Base-by-base conservation (phyloP, 2,113 vertebrate species). In the Nesoenas mayeri region DNA sequence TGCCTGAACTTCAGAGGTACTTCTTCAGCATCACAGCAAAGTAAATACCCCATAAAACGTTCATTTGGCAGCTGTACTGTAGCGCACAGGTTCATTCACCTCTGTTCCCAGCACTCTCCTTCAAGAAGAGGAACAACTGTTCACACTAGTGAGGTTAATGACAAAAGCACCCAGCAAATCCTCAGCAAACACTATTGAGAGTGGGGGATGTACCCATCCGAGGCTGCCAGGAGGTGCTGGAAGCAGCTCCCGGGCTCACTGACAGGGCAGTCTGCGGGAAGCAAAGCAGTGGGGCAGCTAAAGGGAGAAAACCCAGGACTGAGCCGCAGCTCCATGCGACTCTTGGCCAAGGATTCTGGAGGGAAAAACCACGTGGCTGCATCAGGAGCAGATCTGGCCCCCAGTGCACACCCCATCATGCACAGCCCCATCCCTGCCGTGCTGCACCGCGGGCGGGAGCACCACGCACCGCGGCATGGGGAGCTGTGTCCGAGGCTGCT, bases 361-460 rank as follows among this genome's bases (percentile, higher is more conserved):
- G 50, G 48, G 19, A 69, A 65, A 73, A 58, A 1, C 26, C 38
- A 29, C 0, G 0, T 1, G 40, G 11, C 17, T 48, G n/a, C 29
- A 34, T 7, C 9, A 26, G 64, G 38, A 1, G 0, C 0, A 4
- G 61, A 8, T 36, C 47, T 1, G 2, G 21, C 7, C 15, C 28
- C 18, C 36, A 15, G 44, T 2, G 2, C 29, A 25, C 19, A 5
- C 22, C 75, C 26, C 34, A 9, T 28, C 5, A 1, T 44, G 25
- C 58, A 34, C 2, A 70, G 51, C 32, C 40, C 21, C 13, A 18
- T 22, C 58, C 66, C 57, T 53, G 51, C 13, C 0, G 0, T 7
- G 67, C 19, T 9, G 42, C n/a, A 18, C 74, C 1, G 3, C 1
- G 3, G 62, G 34, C 73, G 40, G 67, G 47, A 44, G 42, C 71